phyloP scores from a whole-genome alignment of 2,797 vertebrate genomes.

The Liasis olivaceus region DNA sequence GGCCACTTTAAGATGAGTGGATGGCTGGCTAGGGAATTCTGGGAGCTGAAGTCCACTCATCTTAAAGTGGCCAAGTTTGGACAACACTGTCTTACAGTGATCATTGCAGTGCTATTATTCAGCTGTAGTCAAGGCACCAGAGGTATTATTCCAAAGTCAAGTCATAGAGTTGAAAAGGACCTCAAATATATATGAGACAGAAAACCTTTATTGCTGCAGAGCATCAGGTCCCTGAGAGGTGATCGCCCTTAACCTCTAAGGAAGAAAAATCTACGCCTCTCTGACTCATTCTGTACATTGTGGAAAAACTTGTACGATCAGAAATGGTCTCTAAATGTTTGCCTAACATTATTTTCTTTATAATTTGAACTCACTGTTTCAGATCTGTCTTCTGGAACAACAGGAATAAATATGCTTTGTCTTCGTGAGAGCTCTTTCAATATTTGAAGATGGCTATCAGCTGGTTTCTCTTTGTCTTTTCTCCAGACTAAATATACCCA shows the following conservation, averaged over 20 bases:
- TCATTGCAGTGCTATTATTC: background rate
- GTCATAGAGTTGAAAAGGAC: background rate
- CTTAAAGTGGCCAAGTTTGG: too few relatives aligned
- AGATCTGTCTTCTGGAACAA: background rate
- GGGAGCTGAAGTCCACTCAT: too few relatives aligned
- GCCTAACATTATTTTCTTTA: background rate
- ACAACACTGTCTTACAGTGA: background rate
- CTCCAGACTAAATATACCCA: background rate
- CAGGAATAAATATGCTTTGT: background rate
- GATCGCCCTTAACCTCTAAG: background rate
- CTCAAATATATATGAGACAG: background rate
- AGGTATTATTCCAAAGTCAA: background rate
- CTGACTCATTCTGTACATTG: background rate
- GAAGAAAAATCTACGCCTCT: background rate
- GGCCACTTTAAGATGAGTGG: too few relatives aligned
- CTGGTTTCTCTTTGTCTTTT: background rate
- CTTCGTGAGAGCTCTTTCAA: background rate
- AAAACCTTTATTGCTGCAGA: background rate
- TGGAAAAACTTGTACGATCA: background rate
- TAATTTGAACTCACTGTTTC: background rate
- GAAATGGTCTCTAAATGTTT: background rate
- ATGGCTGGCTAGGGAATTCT: too few relatives aligned
- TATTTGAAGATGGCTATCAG: background rate
- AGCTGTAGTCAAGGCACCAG: slow-evolving; percentile 14
- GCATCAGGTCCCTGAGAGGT: background rate